Percentiles rank a stretch among this genome's conserved stretches.
These are phyloP conservation scores for Scomber colias DNA, from an alignment of 2,113 vertebrate genomes.

Conservation along the genomic window DNA sequence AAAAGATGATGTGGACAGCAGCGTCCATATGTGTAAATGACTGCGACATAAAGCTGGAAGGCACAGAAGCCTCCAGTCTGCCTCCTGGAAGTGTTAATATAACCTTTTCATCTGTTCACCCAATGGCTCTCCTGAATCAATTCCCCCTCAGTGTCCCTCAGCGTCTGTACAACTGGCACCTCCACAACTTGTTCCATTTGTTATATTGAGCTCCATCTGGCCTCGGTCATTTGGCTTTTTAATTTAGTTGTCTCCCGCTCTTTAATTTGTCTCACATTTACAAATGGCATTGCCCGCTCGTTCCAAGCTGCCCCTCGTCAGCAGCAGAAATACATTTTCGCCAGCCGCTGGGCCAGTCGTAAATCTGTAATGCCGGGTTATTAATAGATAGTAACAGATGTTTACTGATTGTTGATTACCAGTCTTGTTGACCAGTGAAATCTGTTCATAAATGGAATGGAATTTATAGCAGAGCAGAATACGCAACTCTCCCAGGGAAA, in stretches of 20 bases:
- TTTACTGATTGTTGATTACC: constrained; percentile 89
- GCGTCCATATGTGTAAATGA: constrained; percentile 77
- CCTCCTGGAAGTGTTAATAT: constrained; percentile 79
- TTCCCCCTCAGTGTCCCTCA: constrained; percentile 79
- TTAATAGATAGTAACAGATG: constrained; percentile 90
- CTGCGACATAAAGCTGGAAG: constrained; percentile 75
- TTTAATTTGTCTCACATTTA: constrained; percentile 87
- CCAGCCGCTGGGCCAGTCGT: constrained; percentile 76
- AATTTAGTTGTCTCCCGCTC: constrained; percentile 87
- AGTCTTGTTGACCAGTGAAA: constrained; percentile 87
- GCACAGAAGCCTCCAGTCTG: constrained; percentile 73
- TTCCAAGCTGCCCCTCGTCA: constrained; percentile 84
- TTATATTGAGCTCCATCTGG: constrained; percentile 88
- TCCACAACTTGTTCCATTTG: constrained; percentile 87
- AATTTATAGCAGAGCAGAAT: constrained; percentile 80
- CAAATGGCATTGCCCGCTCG: constrained; percentile 82
- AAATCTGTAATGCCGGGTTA: constrained; percentile 82
- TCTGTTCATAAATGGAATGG: constrained; percentile 87
- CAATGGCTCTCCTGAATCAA: constrained; percentile 79
- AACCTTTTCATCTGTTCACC: constrained; percentile 84
- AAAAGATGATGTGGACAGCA: constrained; percentile 73
- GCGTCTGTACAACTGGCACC: constrained; percentile 86
- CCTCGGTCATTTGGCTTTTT: constrained; percentile 86
- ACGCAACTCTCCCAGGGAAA: constrained; percentile 64
- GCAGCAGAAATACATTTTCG: constrained; percentile 81